Percentiles rank a stretch among this genome's conserved stretches.
These are phyloP conservation scores for Cathartes aura DNA, from an alignment of 2,113 vertebrate genomes.

Conservation along the genomic window DNA sequence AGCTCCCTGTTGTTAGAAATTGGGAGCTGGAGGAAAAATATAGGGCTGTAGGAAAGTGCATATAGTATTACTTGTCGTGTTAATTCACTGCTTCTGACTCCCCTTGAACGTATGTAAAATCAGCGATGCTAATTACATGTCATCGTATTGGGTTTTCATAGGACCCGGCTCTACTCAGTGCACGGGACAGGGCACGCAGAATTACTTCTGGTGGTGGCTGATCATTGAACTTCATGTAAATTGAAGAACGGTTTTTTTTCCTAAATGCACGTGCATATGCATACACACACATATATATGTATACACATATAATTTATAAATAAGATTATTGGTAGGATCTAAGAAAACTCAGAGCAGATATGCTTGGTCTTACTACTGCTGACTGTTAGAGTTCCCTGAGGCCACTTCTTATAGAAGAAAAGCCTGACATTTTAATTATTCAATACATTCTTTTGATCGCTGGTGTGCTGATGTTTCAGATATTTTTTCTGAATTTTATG, in stretches of 20 bases:
- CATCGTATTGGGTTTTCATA: background rate
- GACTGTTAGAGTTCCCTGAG: background rate
- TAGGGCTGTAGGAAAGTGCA: background rate
- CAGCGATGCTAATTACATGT: fast-evolving
- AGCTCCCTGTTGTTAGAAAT: background rate
- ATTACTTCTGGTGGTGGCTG: background rate
- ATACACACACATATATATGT: background rate
- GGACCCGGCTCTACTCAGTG: background rate
- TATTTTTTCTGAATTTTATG: background rate
- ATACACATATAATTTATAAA: background rate
- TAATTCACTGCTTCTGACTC: background rate
- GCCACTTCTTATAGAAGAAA: background rate
- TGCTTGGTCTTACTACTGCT: background rate
- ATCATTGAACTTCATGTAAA: background rate
- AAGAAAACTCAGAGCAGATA: background rate
- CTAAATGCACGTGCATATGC: fast-evolving
- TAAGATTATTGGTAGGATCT: background rate
- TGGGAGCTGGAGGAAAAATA: background rate
- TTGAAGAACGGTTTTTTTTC: background rate
- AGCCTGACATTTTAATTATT: background rate
- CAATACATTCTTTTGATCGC: background rate
- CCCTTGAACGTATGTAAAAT: background rate
- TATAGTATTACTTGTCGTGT: background rate
- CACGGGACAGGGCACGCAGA: background rate
- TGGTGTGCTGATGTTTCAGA: background rate